Conservation (phyloP, 2,797 vertebrate genomes). For the Vultur gryphus region DNA sequence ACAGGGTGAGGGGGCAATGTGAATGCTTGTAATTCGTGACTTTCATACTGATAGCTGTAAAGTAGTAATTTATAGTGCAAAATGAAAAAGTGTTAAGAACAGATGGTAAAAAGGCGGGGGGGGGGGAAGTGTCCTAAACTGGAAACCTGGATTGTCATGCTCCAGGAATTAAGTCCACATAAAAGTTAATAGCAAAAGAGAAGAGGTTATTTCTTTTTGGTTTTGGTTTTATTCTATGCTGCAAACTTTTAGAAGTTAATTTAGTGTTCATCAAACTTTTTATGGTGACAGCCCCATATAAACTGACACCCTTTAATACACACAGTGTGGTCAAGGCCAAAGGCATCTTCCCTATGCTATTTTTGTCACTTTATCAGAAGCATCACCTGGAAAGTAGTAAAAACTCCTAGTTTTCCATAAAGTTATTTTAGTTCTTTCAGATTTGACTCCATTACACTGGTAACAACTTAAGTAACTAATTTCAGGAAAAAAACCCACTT, state of each 20-base stretch:
- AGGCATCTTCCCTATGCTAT: not conserved
- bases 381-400: not conserved
- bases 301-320: not conserved
- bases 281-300: not conserved
- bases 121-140: not conserved
- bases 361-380: not conserved
- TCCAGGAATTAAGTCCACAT: not conserved
- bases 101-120: not conserved
- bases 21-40: not conserved
- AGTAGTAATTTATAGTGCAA: not conserved
- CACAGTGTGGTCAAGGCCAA: not conserved
- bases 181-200: not conserved
- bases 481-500: rapidly evolving
- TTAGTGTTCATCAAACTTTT: not conserved
- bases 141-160: not conserved
- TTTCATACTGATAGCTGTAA: not conserved
- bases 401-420: not conserved
- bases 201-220: not conserved
- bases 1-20: not conserved
- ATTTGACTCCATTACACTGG: not conserved
- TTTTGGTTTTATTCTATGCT: not conserved
- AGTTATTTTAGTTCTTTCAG: not conserved
- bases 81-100: not conserved
- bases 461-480: not conserved
- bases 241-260: not conserved